These are phyloP conservation scores for Phrynosoma platyrhinos DNA, from an alignment of 2,113 vertebrate species.

Conservation along the genomic window DNA sequence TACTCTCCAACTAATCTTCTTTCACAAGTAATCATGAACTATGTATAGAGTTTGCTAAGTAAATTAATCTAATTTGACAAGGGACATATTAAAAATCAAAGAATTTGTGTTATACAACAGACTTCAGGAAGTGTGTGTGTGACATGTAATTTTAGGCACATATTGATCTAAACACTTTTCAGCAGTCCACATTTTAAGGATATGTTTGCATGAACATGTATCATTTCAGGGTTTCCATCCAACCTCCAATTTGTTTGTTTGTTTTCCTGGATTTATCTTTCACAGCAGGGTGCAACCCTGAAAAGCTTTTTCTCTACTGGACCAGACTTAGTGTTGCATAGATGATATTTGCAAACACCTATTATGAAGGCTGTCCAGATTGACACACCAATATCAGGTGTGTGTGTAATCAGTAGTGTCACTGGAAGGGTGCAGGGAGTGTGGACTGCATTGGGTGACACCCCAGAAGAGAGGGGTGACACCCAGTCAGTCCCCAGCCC, in stretches of 20 bases:
- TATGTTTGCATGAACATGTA: constrained; percentile 63
- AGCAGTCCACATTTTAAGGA: constrained; percentile 56
- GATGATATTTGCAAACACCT: neutral
- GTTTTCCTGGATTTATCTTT: constrained; percentile 39
- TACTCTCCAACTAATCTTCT: constrained; percentile 76
- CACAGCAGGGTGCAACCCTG: constrained; percentile 35
- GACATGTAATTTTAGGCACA: constrained; percentile 68
- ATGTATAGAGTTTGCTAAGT: constrained; percentile 73
- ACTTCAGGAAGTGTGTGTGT: constrained; percentile 57
- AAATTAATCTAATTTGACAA: constrained; percentile 78
- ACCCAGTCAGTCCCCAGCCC: too few species aligned
- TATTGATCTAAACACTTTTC: constrained; percentile 64
- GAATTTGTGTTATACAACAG: constrained; percentile 70
- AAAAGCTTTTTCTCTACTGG: neutral
- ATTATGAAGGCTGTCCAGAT: neutral
- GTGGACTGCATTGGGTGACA: too few species aligned
- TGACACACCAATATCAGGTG: too few species aligned
- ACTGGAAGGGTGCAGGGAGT: too few species aligned
- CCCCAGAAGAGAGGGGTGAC: too few species aligned
- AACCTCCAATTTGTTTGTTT: neutral
- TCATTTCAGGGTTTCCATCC: constrained; percentile 45
- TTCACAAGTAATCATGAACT: constrained; percentile 72
- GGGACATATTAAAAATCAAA: constrained; percentile 72
- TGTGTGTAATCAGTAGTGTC: too few species aligned
- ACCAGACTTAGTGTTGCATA: too few species aligned